Evolutionary conservation across 2,888 invertebrate species (phyloP), one percentile per base, ranked within the genome.

Genomic region (Hemicrepidius hirtus): DNA sequence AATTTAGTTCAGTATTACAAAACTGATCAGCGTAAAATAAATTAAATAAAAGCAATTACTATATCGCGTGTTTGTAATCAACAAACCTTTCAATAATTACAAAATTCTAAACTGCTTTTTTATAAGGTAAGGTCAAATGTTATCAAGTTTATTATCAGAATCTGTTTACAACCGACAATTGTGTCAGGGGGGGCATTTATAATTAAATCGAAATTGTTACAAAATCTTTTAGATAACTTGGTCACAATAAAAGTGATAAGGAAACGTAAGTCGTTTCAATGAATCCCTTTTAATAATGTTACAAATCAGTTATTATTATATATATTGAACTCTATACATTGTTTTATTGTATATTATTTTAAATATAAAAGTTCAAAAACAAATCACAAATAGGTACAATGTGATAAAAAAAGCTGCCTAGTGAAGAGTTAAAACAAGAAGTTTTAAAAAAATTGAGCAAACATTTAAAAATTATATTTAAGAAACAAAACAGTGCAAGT

Each of bases 351-450:
- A 60, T 63, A 68, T 60, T 50, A 71, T 68, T n/a, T 72, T 68
- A 73, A 73, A 57, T 68, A 68, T 35, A 68, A 73, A 72, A 64
- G 24, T 65, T 70, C 59, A 64, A 68, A 73, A 73, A 41, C 46
- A 70, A 70, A 70, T 70, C 70, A 70, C 70, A 73, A 73, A 55
- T 68, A 73, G 64, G 64, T 68, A 73, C 63, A 62, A 73, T 63
- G 62, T 63, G 60, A 65, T 64, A 68, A 57, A 55, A n/a, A 69
- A 59, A 73, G 73, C 73, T 73, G 73, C 73, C 73, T 35, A 24
- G 37, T 24, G 49, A 63, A 24, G 18, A 59, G 21, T 24, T 24
- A 24, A 59, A 20, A 35, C 13, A 28, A 20, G 18, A 6, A 16
- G 4, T 18, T n/a, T n/a, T n/a, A n/a, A 24, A 35, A 55, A 69